A percentile compares a stretch with the other conserved stretches of the same genome.
phyloP scores from a whole-genome alignment of 2,888 invertebrate genomes.

The Galerucella pusilla region DNA sequence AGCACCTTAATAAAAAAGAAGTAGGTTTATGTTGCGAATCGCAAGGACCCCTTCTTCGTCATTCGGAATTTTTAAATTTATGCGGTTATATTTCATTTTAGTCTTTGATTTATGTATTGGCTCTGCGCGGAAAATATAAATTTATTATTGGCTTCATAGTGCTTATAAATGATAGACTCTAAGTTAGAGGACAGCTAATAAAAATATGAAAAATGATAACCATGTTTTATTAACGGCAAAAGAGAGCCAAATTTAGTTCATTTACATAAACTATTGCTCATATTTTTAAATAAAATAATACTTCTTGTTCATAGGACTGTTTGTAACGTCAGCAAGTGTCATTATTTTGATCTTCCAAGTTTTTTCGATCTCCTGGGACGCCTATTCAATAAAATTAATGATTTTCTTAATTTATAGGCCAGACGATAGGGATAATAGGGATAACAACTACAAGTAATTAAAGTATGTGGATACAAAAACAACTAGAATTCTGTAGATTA shows the following conservation, averaged over 20 bases:
- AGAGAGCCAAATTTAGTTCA: not conserved
- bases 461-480: no score
- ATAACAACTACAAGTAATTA: no score
- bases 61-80: conserved; percentile 12
- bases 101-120: not conserved
- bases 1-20: conserved; percentile 17
- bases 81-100: not conserved
- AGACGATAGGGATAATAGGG: no score
- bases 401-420: no score
- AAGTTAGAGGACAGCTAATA: not conserved
- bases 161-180: not conserved
- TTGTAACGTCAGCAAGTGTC: no score
- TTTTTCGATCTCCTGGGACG: no score
- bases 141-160: not conserved
- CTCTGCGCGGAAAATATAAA: not conserved
- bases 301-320: no score
- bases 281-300: no score
- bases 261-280: no score
- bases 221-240: not conserved
- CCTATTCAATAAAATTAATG: no score
- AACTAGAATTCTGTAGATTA: no score
- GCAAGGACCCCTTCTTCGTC: not conserved
- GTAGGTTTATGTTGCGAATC: conserved; percentile 8
- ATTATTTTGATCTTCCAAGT: no score
- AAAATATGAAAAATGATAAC: not conserved